Percentiles rank a stretch among this genome's conserved stretches.
Conservation (phyloP, 2,888 invertebrate genomes). For the Muschampia plurimacula region DNA sequence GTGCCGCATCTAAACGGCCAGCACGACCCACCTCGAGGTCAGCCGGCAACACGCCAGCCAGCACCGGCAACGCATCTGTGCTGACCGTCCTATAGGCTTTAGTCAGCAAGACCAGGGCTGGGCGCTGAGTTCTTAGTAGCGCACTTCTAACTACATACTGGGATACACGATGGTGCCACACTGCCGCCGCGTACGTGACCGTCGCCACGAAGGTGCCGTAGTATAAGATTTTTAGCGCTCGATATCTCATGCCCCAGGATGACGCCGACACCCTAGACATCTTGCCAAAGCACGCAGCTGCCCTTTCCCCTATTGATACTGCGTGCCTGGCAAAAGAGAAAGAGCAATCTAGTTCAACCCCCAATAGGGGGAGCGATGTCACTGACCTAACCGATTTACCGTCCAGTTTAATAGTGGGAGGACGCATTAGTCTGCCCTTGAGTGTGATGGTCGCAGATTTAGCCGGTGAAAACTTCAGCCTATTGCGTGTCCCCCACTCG, state of each 20-base stretch:
- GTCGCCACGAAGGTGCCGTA: constrained; percentile 45
- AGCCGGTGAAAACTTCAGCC: constrained; percentile 43
- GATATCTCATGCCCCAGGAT: constrained; percentile 48
- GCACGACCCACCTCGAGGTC: constrained; percentile 45
- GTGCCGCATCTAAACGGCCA: constrained; percentile 10
- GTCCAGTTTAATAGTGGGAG: constrained; percentile 29
- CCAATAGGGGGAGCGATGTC: constrained; percentile 9
- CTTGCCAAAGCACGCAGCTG: constrained; percentile 36
- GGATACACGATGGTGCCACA: constrained; percentile 23
- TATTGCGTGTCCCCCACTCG: constrained; percentile 26
- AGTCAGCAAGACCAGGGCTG: constrained; percentile 38
- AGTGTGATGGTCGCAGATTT: constrained; percentile 46
- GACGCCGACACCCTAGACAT: constrained; percentile 49
- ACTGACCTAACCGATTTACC: constrained; percentile 33
- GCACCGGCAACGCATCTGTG: constrained; percentile 47
- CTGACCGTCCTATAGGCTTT: constrained; percentile 51
- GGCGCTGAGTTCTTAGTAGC: constrained; percentile 37
- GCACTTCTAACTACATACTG: constrained; percentile 24
- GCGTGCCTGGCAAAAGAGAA: constrained; percentile 39
- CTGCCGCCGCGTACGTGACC: constrained; percentile 44
- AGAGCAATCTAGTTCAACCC: constrained; percentile 44
- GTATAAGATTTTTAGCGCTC: constrained; percentile 42
- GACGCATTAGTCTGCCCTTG: constrained; percentile 38
- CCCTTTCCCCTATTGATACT: constrained; percentile 27
- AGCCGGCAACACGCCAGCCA: constrained; percentile 49